Conservation (phyloP, 2,888 invertebrate genomes). For the Parelbella ahira region DNA sequence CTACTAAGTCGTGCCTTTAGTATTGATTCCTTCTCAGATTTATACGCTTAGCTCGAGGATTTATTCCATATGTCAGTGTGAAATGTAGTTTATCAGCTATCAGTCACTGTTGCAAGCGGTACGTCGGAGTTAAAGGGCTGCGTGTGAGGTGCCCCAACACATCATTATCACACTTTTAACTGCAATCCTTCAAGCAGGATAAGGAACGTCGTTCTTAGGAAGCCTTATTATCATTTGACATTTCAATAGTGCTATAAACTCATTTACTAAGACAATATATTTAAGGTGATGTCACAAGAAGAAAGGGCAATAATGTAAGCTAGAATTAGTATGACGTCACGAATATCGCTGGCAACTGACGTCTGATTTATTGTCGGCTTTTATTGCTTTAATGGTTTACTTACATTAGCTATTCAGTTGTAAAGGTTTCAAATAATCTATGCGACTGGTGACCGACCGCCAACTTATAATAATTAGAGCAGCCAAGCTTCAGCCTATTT, state of each 20-base stretch:
- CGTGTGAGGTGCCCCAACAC: no score
- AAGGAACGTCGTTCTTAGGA: no score
- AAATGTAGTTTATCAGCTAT: no score
- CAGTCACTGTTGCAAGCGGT: no score
- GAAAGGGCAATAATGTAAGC: slow-evolving; percentile 26
- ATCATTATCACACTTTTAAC: background rate
- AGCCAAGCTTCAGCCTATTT: no score
- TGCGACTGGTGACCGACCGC: no score
- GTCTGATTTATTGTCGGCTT: slow-evolving; percentile 38
- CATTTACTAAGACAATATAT: slow-evolving; percentile 6
- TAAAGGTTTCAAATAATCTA: slow-evolving; percentile 2
- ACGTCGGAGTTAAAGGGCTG: no score
- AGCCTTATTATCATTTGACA: slow-evolving; percentile 7
- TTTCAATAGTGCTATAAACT: slow-evolving; percentile 11
- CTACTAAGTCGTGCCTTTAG: no score
- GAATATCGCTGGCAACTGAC: slow-evolving; percentile 4
- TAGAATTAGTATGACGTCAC: slow-evolving; percentile 22
- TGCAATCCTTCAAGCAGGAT: background rate
- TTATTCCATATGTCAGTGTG: no score
- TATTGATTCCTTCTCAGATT: no score
- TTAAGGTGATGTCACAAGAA: slow-evolving; percentile 19
- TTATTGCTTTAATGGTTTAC: slow-evolving; percentile 33
- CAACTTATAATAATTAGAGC: no score
- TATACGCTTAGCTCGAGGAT: no score
- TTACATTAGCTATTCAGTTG: background rate